Percentiles rank a stretch among this genome's conserved stretches.
Conservation (phyloP, 2,113 vertebrate genomes). For the Microcebus ravelobensis region DNA sequence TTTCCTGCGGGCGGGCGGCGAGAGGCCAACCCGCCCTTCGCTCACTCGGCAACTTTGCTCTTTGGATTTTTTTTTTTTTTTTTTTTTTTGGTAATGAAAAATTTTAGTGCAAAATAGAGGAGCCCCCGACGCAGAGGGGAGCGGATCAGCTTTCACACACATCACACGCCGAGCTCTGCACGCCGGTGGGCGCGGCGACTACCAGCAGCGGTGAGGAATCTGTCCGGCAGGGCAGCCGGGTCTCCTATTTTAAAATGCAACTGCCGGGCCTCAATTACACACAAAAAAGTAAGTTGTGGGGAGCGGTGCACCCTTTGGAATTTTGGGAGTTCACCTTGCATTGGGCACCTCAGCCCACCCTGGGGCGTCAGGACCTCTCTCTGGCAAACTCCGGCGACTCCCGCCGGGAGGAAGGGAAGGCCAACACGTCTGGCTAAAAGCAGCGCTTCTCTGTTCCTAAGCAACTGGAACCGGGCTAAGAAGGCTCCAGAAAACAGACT, state of each 20-base stretch:
- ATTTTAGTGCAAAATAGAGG: constrained; percentile 57
- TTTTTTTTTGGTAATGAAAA: constrained; percentile 66
- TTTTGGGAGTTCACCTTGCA: background rate
- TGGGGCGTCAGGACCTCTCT: background rate
- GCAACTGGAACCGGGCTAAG: no score
- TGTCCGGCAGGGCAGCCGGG: background rate
- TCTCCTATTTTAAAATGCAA: background rate
- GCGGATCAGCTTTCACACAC: constrained; percentile 35
- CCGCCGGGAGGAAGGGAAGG: background rate
- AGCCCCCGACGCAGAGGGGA: constrained; percentile 46
- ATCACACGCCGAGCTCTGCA: background rate
- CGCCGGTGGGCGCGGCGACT: background rate
- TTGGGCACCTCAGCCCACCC: background rate
- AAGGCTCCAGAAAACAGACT: accelerated
- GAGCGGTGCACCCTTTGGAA: background rate
- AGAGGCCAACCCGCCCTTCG: constrained; percentile 66
- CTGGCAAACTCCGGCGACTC: accelerated
- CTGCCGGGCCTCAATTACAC: background rate
- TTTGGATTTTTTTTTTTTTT: constrained; percentile 8
- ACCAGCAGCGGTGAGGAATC: constrained; percentile 7
- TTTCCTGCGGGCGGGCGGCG: constrained; percentile 80
- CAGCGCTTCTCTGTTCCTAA: background rate
- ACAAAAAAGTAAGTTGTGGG: background rate
- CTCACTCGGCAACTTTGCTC: constrained; percentile 84
- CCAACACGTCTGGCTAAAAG: no score